Conservation (phyloP, 2,888 invertebrate species). For the Hypercompe scribonia region DNA sequence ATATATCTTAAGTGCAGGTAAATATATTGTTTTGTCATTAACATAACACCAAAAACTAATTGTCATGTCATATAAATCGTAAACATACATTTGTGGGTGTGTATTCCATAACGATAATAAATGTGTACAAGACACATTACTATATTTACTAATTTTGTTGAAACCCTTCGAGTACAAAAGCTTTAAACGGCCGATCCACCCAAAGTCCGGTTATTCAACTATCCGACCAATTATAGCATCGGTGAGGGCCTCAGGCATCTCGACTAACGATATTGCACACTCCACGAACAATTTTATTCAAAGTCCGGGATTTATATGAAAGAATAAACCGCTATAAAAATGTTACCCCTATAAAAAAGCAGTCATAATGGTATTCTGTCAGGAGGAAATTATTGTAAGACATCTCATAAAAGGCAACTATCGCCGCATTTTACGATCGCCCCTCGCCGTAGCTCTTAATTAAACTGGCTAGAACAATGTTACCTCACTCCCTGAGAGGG, state of each 20-base stretch:
- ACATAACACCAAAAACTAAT: background rate
- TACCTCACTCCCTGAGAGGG: slow-evolving; percentile 54
- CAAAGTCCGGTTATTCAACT: background rate
- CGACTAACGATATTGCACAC: slow-evolving; percentile 36
- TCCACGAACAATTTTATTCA: slow-evolving; percentile 39
- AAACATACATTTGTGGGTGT: background rate
- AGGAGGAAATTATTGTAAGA: slow-evolving; percentile 72
- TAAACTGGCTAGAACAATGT: slow-evolving; percentile 63
- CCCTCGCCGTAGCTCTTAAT: slow-evolving; percentile 62
- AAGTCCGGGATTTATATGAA: slow-evolving; percentile 49
- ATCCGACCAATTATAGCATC: slow-evolving; percentile 4
- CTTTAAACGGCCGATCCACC: background rate
- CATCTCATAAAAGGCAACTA: slow-evolving; percentile 61
- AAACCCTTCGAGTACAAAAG: background rate
- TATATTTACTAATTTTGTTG: background rate
- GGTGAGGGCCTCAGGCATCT: background rate
- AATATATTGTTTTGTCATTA: background rate
- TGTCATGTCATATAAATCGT: background rate
- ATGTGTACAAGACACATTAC: background rate
- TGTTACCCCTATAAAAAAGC: slow-evolving; percentile 69
- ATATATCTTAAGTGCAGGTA: background rate
- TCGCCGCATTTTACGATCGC: slow-evolving; percentile 64
- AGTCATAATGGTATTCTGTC: slow-evolving; percentile 71
- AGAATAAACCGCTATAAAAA: slow-evolving; percentile 65
- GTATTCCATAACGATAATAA: background rate